Percentiles rank a stretch among this genome's conserved stretches.
These are phyloP conservation scores for Diorhabda carinulata DNA, from an alignment of 1,140 invertebrate species.

Conservation along the genomic window DNA sequence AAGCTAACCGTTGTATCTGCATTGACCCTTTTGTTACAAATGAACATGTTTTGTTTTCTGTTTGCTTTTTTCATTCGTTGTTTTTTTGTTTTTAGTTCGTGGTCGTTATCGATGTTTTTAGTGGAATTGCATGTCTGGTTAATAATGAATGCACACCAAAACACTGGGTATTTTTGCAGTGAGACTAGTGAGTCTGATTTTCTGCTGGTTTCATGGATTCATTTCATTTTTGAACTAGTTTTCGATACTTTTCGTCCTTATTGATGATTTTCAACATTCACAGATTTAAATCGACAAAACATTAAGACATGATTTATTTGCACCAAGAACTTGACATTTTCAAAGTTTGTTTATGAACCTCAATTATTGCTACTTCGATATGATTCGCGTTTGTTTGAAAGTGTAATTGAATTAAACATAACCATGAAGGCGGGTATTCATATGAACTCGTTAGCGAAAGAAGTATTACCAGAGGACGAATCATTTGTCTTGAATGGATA, in stretches of 20 bases:
- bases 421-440: no score
- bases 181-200: constrained; percentile 41
- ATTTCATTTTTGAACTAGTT: constrained; percentile 7
- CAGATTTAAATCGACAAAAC: no score
- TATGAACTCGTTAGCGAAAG: no score
- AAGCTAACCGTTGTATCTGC: constrained; percentile 11
- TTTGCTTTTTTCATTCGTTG: constrained; percentile 18
- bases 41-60: constrained; percentile 32
- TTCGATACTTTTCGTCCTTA: not conserved
- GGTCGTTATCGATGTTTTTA: constrained; percentile 46
- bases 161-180: constrained; percentile 41
- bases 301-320: no score
- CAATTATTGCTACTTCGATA: no score
- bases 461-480: no score
- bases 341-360: no score
- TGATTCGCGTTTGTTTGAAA: no score
- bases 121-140: constrained; percentile 44
- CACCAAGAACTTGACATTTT: no score
- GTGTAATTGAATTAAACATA: no score
- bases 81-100: constrained; percentile 36
- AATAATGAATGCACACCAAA: constrained; percentile 42
- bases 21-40: constrained; percentile 20
- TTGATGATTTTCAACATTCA: no score
- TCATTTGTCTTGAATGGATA: no score
- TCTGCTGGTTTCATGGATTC: constrained; percentile 37